These are phyloP conservation scores for Balaeniceps rex DNA, from an alignment of 2,113 vertebrate genomes.

Conservation along the genomic window DNA sequence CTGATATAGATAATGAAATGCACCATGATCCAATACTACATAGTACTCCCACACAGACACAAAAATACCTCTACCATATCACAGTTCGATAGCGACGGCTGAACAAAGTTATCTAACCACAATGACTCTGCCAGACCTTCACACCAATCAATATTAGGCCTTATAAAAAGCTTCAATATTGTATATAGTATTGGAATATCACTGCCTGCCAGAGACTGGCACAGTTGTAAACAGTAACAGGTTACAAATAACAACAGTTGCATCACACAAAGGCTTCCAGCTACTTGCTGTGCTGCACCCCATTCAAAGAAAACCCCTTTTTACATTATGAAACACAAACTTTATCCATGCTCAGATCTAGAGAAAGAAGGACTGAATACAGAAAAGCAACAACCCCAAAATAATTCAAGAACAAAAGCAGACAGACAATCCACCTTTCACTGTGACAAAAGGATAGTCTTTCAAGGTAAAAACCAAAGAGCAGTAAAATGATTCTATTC, in stretches of 20 bases:
- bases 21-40: background rate
- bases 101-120: background rate
- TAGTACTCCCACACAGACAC: background rate
- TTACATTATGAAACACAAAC: background rate
- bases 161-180: background rate
- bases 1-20: background rate
- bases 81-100: background rate
- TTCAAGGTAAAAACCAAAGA: background rate
- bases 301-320: background rate
- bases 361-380: background rate
- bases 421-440: background rate
- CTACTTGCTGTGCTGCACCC: background rate
- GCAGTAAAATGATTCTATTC: background rate
- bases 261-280: background rate
- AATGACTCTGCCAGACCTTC: background rate
- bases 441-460: background rate
- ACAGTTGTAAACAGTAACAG: background rate
- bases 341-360: background rate
- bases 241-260: background rate
- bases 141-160: background rate
- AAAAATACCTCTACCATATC: background rate
- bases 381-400: background rate
- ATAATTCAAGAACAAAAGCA: background rate
- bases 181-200: background rate
- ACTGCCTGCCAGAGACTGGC: background rate